Conservation (phyloP, 1,140 invertebrate genomes). For the Neelides sp. region DNA sequence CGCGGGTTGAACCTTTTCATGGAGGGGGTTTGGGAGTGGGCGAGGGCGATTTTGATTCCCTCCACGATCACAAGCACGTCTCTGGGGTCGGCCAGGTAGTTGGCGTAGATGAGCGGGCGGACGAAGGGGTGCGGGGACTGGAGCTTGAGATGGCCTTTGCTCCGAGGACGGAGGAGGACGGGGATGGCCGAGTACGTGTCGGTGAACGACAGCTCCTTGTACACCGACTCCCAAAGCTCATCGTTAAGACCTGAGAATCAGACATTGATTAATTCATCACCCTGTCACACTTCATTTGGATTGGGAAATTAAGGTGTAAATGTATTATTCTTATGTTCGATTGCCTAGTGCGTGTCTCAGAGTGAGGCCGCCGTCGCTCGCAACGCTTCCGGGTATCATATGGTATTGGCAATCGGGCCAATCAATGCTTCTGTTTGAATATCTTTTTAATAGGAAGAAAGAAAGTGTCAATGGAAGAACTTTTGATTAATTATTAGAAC, state of each 20-base stretch:
- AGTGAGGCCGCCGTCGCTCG: conserved; percentile 62
- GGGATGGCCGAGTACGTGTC: conserved; percentile 77
- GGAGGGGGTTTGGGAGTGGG: conserved; percentile 59
- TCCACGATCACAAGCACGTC: conserved; percentile 62
- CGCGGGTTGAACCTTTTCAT: conserved; percentile 66
- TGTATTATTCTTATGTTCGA: neutral
- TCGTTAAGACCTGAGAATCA: conserved; percentile 49
- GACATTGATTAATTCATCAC: too few species aligned
- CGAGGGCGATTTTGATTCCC: conserved; percentile 67
- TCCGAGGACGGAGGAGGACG: conserved; percentile 63
- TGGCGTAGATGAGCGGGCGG: conserved; percentile 77
- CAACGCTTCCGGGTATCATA: conserved; percentile 65
- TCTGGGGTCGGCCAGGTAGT: conserved; percentile 69
- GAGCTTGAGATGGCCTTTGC: conserved; percentile 64
- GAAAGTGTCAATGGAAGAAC: conserved; percentile 1
- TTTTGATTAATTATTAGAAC: neutral
- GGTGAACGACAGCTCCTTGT: conserved; percentile 58
- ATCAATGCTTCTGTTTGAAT: conserved; percentile 53
- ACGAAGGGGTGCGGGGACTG: conserved; percentile 62
- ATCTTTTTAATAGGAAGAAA: conserved; percentile 33
- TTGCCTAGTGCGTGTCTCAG: conserved; percentile 51
- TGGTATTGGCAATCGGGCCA: conserved; percentile 81
- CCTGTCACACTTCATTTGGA: neutral
- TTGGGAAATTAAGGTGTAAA: neutral
- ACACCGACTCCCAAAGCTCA: conserved; percentile 68